These are phyloP conservation scores for Ormyrus thymus DNA, from an alignment of 2,888 invertebrate species.

Conservation along the genomic window DNA sequence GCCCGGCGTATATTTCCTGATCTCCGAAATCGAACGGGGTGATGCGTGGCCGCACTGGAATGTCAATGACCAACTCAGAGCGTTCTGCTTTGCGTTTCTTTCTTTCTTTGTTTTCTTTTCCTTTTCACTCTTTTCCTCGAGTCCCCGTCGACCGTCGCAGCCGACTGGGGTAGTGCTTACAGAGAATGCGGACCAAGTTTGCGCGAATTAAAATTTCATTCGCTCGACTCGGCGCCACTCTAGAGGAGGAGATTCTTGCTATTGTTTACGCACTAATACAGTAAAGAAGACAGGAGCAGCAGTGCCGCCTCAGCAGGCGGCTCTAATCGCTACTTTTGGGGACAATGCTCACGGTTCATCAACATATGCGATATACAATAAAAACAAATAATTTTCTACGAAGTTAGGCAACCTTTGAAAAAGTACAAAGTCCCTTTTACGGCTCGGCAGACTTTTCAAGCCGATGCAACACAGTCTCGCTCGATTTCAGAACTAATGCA, in stretches of 20 bases:
- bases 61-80: conserved; percentile 37
- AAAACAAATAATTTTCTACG: neutral
- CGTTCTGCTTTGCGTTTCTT: neutral
- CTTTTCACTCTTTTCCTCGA: no score
- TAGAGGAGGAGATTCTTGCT: neutral
- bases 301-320: conserved; percentile 4
- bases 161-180: no score
- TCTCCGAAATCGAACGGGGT: conserved; percentile 88
- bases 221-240: neutral
- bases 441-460: no score
- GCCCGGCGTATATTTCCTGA: conserved; percentile 85
- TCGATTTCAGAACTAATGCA: no score
- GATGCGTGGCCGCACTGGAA: conserved; percentile 86
- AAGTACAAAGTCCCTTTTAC: neutral
- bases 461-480: conserved; percentile 19
- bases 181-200: conserved; percentile 4
- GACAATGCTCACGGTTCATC: conserved; percentile 8
- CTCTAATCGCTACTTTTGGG: conserved; percentile 10
- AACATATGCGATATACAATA: neutral
- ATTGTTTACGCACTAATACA: conserved; percentile 2
- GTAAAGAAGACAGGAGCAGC: conserved; percentile 16
- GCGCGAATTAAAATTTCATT: conserved; percentile 5
- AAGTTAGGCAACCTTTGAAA: no score
- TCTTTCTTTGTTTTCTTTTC: no score
- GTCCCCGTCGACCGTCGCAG: no score